Base-by-base conservation (phyloP, 2,888 invertebrate species). In the Eristalis arbustorum region DNA sequence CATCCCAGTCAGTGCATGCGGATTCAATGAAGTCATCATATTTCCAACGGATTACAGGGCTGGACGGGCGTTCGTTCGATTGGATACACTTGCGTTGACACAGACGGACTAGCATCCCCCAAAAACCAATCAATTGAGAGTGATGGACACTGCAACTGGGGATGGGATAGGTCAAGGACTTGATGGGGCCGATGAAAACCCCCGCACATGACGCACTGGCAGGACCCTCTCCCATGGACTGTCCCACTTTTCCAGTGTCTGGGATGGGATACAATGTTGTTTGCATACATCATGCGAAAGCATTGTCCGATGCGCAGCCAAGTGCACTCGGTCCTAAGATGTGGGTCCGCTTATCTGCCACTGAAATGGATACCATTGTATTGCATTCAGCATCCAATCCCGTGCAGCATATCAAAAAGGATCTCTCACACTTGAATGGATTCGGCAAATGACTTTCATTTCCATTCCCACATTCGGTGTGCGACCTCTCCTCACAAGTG, bases 21-120 rank as follows among this genome's bases (percentile, higher is more conserved):
- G 68, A 80, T 68, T 63, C 80, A 68, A 80, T 80, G 74, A 80
- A 74, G 80, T 74, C 74, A 74, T 80, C 67, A 80, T 80, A 80
- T 80, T 80, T 80, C 14, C 57, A n/a, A 73, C 14, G 67, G 62
- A 79, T 79, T 61, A 67, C 78, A 49, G 31, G 31, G 31, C 25
- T 62, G 34, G 14, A 57, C 49, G 8, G 18, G 49, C 18, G 49
- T 49, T 18, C 49, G 49, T 49, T 49, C 49, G 49, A 49, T 49
- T 49, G 49, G 49, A 49, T 18, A 18, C 18, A 18, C 18, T 49
- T 49, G 49, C 49, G 49, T 49, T 37, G 10, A 13, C 37, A 37
- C 18, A 18, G 18, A 2, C 49, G 14, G n/a, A n/a, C 49, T 4
- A n/a, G 5, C 42, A 14, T 13, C 40, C 6, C n/a, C 42, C 49